A percentile compares a stretch with the other conserved stretches of the same genome.
phyloP scores from a whole-genome alignment of 2,797 vertebrate genomes.

The Cirrhinus mrigala region DNA sequence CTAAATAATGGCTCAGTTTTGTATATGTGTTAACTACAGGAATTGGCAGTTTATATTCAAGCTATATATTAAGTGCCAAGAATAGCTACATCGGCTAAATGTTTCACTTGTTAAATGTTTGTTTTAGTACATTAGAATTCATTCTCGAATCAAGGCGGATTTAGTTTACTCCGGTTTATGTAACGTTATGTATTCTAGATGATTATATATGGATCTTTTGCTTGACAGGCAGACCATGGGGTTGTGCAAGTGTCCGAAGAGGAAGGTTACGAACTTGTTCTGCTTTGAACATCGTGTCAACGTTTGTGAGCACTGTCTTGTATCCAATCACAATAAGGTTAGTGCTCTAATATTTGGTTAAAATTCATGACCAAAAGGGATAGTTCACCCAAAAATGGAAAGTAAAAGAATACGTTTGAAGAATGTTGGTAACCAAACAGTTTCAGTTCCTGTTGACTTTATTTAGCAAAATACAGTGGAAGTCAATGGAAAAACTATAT shows the following conservation, averaged over 20 bases:
- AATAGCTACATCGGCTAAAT: background rate
- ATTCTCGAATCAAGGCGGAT: background rate
- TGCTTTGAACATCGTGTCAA: constrained; percentile 96
- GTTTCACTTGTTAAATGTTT: background rate
- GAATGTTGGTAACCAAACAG: background rate
- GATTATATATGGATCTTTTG: constrained; percentile 1
- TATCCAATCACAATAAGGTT: constrained; percentile 93
- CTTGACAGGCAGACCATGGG: constrained; percentile 79
- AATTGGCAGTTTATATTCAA: background rate
- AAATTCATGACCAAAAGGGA: background rate
- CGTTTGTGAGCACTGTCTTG: constrained; percentile 93
- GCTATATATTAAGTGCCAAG: background rate
- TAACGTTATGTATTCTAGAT: too few relatives aligned
- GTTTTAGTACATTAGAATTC: background rate
- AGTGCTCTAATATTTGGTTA: constrained; percentile 50
- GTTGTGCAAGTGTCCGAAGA: constrained; percentile 94
- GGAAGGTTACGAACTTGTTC: constrained; percentile 93
- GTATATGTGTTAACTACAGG: background rate
- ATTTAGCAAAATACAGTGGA: background rate
- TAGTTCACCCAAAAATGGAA: background rate
- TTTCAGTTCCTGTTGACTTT: background rate
- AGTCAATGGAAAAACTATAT: background rate
- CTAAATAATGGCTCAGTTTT: background rate
- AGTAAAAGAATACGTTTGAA: background rate
- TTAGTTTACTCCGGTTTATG: background rate